These are phyloP conservation scores for Penaeus monodon DNA, from an alignment of 2,888 invertebrate genomes.

Conservation along the genomic window DNA sequence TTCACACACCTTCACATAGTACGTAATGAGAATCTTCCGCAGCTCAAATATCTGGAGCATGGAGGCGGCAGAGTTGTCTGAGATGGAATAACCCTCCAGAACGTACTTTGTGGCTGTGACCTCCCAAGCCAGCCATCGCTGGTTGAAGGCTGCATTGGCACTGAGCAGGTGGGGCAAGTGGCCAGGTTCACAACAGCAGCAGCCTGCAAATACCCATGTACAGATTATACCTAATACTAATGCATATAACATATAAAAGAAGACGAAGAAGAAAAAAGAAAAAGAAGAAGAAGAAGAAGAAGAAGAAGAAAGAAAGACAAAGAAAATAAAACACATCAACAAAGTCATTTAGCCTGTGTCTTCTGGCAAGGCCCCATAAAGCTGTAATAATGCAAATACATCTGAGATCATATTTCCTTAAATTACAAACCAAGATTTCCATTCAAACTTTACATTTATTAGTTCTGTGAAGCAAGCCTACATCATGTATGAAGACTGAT, in stretches of 20 bases:
- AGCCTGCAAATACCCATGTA: conserved; percentile 73
- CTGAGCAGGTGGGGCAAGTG: conserved; percentile 90
- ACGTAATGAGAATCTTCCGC: conserved; percentile 94
- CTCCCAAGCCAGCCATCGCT: conserved; percentile 98
- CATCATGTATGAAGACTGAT: too few relatives aligned
- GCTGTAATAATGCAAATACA: background rate
- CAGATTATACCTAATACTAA: background rate
- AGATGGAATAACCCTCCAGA: conserved; percentile 97
- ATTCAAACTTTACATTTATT: background rate
- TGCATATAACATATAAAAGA: too few relatives aligned
- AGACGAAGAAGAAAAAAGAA: too few relatives aligned
- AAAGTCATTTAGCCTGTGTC: too few relatives aligned
- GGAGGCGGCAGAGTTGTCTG: conserved; percentile 95
- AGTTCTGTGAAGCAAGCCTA: background rate
- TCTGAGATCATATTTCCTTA: background rate
- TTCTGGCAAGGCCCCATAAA: too few relatives aligned
- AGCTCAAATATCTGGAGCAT: conserved; percentile 98
- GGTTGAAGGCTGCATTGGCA: conserved; percentile 96
- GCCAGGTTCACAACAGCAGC: conserved; percentile 92
- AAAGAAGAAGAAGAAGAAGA: too few relatives aligned
- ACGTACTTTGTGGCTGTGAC: conserved; percentile 96
- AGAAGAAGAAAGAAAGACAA: too few relatives aligned
- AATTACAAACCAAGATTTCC: background rate
- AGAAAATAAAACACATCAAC: too few relatives aligned
- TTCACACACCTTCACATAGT: conserved; percentile 89